These are phyloP conservation scores for Nudaria mundana DNA, from an alignment of 2,888 invertebrate genomes.

Conservation along the genomic window DNA sequence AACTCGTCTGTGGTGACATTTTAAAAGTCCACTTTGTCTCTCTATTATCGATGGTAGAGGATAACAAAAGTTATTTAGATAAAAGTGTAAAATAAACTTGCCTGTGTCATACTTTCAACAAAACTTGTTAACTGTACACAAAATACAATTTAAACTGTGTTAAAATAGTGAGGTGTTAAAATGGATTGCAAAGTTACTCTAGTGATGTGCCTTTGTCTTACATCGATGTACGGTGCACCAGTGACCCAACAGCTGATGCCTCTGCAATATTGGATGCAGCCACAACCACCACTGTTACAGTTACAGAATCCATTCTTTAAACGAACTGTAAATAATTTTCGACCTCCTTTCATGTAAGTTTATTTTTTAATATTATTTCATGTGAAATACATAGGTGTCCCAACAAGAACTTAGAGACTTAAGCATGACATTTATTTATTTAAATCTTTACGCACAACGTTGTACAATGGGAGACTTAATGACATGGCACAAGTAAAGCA, in stretches of 20 bases:
- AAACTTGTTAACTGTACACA: too few species aligned
- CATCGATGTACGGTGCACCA: conserved; percentile 41
- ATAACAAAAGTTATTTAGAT: background rate
- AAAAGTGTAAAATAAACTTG: background rate
- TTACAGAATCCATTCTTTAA: conserved; percentile 38
- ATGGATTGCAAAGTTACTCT: conserved; percentile 27
- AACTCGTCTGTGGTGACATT: background rate
- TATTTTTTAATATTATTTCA: background rate
- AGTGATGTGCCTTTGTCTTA: conserved; percentile 36
- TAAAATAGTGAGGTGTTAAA: conserved; percentile 13
- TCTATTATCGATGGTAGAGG: conserved; percentile 16
- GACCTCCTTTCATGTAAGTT: conserved; percentile 44
- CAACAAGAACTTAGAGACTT: too few species aligned
- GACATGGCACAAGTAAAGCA: too few species aligned
- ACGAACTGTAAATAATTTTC: conserved; percentile 35
- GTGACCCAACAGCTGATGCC: conserved; percentile 38
- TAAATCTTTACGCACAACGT: too few species aligned
- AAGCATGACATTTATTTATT: too few species aligned
- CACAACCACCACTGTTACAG: conserved; percentile 26
- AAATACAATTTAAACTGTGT: background rate
- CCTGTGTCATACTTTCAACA: too few species aligned
- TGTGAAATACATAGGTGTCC: too few species aligned
- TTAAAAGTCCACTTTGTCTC: too few species aligned
- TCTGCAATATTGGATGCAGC: conserved; percentile 31
- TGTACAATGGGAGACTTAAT: too few species aligned